A percentile compares a stretch with the other conserved stretches of the same genome.
These are phyloP conservation scores for Sericinus montela DNA, from an alignment of 2,888 invertebrate species.

Conservation along the genomic window DNA sequence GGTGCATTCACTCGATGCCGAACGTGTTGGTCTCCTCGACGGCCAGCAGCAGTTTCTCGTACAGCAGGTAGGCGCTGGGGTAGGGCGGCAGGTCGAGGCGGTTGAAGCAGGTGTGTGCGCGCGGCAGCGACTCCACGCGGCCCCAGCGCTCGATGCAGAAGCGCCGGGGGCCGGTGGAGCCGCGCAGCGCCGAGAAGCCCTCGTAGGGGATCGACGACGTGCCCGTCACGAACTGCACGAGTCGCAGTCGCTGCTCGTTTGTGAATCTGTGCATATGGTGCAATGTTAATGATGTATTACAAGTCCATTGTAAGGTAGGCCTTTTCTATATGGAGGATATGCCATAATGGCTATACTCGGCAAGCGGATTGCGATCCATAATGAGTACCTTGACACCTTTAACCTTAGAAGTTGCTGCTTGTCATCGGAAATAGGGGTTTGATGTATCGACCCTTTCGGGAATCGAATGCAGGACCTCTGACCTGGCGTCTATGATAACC, in stretches of 20 bases:
- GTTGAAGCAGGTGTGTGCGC: constrained; percentile 99
- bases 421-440: too few species aligned
- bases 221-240: constrained; percentile 98
- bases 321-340: too few species aligned
- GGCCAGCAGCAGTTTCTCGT: constrained; percentile 94
- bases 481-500: too few species aligned
- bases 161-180: constrained; percentile 96
- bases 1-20: constrained; percentile 89
- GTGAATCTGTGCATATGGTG: constrained; percentile 82
- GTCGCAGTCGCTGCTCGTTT: constrained; percentile 94
- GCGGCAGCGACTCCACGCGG: constrained; percentile 93
- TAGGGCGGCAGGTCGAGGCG: constrained; percentile 97
- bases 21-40: constrained; percentile 98
- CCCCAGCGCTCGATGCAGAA: constrained; percentile 99
- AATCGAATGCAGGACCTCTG: too few species aligned
- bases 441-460: too few species aligned
- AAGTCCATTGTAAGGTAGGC: too few species aligned
- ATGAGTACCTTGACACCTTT: too few species aligned
- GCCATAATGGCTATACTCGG: too few species aligned
- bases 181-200: constrained; percentile 96
- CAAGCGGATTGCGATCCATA: too few species aligned
- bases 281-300: too few species aligned
- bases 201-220: constrained; percentile 99
- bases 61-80: constrained; percentile 92
- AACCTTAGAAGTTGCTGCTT: too few species aligned